Base-by-base conservation (phyloP, 2,113 vertebrate species). In the Tachysurus fulvidraco region DNA sequence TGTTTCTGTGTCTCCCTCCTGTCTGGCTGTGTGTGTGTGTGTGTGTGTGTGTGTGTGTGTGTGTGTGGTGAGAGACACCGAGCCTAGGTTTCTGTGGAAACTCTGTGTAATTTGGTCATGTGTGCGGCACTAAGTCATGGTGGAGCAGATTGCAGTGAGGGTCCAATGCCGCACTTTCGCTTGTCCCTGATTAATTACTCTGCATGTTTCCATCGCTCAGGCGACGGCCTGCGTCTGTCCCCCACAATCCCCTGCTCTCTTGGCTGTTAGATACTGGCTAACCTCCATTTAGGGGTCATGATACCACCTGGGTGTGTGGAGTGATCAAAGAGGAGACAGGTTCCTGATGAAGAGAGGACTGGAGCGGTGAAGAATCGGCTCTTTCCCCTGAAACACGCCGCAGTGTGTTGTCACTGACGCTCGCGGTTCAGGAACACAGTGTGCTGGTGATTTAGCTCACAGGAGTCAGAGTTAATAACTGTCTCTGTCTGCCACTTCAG, bases 111-210 rank as follows among this genome's bases (percentile, higher is more conserved):
- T 91, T 91, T 84, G 91, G 92, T 88, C 92, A 92, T 91, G 92
- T 93, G 93, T 92, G 88, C 85, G 88, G 88, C 91, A 91, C 89
- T 83, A 89, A 93, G 92, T 90, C 92, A 81, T 81, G 86, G 5
- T 79, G 28, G 79, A 92, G 87, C 94, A 91, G 88, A 86, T 87
- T 92, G 93, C 91, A 91, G 92, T 83, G 90, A 46, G 83, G 73
- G 19, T 11, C 89, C 86, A 91, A 81, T 94, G 93, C 92, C 89
- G 86, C 94, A 28, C 12, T 93, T 92, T 89, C 95, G 93, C 93
- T 89, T 88, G 74, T 93, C 88, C 88, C 81, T 94, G 94, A 96
- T 94, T 95, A 95, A 95, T 95, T 95, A 91, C 92, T 89, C 91
- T 85, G 86, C 93, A 93, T 93, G 91, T 91, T 93, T 92, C 90